Evolutionary conservation across 2,113 vertebrate species (phyloP), one percentile per base, ranked within the genome.

Genomic region (Thryonomys swinderianus): DNA sequence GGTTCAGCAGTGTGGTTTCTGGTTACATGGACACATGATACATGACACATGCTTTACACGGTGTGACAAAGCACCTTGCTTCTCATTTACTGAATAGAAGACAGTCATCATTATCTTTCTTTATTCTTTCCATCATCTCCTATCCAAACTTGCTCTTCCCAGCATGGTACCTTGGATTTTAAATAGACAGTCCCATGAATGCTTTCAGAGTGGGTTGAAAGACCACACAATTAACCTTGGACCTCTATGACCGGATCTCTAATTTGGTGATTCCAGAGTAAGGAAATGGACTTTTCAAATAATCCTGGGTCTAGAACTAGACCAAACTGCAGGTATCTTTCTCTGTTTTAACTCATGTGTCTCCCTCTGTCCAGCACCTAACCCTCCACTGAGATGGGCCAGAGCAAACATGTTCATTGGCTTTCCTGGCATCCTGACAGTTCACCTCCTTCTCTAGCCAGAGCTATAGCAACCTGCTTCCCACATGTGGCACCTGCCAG

Each of bases 201-300:
- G 30, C 88, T 55, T 83, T 93, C 85, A 55, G 27, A 71, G 45
- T 61, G 69, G 88, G 17, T 71, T 93, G 45, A 90, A 86, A 53
- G 87, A 48, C 83, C 85, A 85, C 20, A 79, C 51, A 88, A 88
- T 90, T 82, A 95, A 94, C 67, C 57, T 74, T 74, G 61, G 34
- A 37, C 25, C 53, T 94, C 27, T 74, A 30, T 57, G 62, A 95
- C 53, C 61, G 59, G 14, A 34, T 5, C 34, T 74, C 32, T 90
- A 71, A 59, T 78, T 82, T 82, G 90, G 87, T 93, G 88, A 93
- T 62, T 79, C 53, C 37, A 93, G 55, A 81, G 51, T 51, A 14
- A 90, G 55, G 7, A 93, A 88, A 95, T 66, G n/a, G 32, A 42
- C 51, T 66, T 94, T 79, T 17, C 48, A 64, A 66, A 82, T 45